phyloP scores from a whole-genome alignment of 2,113 vertebrate species.

The Diadophis punctatus region DNA sequence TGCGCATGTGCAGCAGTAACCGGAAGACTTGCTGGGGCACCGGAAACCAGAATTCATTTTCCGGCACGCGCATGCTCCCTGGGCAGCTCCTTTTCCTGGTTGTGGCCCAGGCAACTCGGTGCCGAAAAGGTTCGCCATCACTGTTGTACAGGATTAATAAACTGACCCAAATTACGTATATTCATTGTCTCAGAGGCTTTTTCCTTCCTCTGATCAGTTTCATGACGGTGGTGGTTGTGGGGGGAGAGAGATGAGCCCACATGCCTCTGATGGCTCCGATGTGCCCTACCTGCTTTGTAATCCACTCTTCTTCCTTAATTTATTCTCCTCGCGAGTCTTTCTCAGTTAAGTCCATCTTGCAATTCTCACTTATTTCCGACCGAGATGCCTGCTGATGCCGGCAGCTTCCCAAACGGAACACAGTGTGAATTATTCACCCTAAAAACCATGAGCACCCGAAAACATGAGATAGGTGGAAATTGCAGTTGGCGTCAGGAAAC shows the following conservation, averaged over 20 bases:
- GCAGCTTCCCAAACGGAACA: neutral
- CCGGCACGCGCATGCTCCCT: no score
- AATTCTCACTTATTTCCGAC: neutral
- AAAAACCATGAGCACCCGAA: constrained; percentile 3
- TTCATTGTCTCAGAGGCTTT: neutral
- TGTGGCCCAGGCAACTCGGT: no score
- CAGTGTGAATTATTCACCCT: neutral
- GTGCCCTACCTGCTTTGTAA: neutral
- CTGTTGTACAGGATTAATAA: neutral
- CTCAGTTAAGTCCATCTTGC: neutral
- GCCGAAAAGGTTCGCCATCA: no score
- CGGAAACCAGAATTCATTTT: no score
- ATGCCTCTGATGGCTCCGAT: neutral
- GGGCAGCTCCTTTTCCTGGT: no score
- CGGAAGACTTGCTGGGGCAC: no score
- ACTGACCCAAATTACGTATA: neutral
- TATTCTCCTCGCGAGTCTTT: neutral
- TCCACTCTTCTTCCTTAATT: neutral
- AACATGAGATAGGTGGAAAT: neutral
- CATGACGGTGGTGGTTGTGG: no score
- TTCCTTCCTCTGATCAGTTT: neutral
- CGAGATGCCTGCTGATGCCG: neutral
- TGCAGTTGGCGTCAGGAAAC: neutral
- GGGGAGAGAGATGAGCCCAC: neutral
- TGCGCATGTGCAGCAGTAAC: no score